Base-by-base conservation (phyloP, 1,140 invertebrate genomes). In the Drosophila pseudoananassae region DNA sequence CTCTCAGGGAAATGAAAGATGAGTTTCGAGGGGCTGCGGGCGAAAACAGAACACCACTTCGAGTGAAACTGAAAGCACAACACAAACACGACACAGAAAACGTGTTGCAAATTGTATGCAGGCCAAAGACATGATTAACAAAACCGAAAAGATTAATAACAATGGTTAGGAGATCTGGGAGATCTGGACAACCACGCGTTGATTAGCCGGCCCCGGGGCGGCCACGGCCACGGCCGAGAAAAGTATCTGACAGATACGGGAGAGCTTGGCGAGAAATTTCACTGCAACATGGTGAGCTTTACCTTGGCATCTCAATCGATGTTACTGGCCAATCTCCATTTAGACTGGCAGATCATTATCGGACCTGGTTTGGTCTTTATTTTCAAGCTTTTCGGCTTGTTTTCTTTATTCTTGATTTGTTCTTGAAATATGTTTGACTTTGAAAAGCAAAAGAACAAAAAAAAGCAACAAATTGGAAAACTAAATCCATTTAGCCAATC, bases 101-200 rank as follows among this genome's bases (percentile, higher is more conserved):
- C 81, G 80, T 85, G 81, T 66, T 72, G 72, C 80, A 85, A 84
- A 84, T 84, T 80, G 81, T 73, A 63, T 73, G 70, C 70, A 83
- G 74, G 73, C 59, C 47, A 52, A 40, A 9, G 9, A 63, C 31
- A 51, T 45, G 49, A 76, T 64, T 65, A 69, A 31, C 56, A 77
- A 57, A 70, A 53, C 56, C 29, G 20, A 61, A 68, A 61, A 68
- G 60, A 73, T 84, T 79, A 84, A 72, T 72, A 76, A 72, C 54
- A 68, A 65, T 71, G 73, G 20, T 17, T 40, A 20, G 25, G 25
- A 7, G 25, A 27, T 5, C 6, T 27, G 38, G 25, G 52, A 15
- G 47, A 64, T 46, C 50, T 7, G 33, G 33, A 63, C 64, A 60
- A 76, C 76, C 68, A 76, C 69, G 31, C 71, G 65, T 76, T 83